These are phyloP conservation scores for Thunnus maccoyii DNA, from an alignment of 2,113 vertebrate species.

Conservation along the genomic window DNA sequence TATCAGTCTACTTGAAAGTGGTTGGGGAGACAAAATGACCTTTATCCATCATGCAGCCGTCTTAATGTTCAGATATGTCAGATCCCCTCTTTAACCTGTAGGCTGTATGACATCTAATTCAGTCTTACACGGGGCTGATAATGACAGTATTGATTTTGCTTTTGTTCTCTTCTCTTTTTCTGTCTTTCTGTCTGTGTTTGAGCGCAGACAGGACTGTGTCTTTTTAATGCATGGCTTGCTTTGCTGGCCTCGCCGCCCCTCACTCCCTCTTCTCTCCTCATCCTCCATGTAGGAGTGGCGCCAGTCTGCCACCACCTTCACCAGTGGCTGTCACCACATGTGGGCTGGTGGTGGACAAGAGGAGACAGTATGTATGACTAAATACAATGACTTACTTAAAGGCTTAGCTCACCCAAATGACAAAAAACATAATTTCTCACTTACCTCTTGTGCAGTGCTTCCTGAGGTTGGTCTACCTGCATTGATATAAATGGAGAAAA, in stretches of 20 bases:
- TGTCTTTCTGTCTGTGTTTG: slow-evolving; percentile 9
- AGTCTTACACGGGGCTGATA: slow-evolving; percentile 69
- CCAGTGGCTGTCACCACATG: slow-evolving; percentile 17
- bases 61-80: slow-evolving; percentile 75
- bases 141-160: slow-evolving; percentile 80
- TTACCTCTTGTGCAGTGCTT: not conserved
- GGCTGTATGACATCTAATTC: slow-evolving; percentile 80
- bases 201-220: not conserved
- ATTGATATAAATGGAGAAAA: slow-evolving; percentile 1
- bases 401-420: not conserved
- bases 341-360: slow-evolving; percentile 11
- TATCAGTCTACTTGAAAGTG: not conserved
- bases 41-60: slow-evolving; percentile 60
- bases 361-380: not conserved
- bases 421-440: not conserved
- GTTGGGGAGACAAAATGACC: not conserved
- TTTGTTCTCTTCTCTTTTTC: slow-evolving; percentile 47
- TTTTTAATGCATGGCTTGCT: slow-evolving; percentile 14
- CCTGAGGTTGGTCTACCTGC: not conserved
- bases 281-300: not conserved
- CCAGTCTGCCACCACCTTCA: slow-evolving; percentile 5
- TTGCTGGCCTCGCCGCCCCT: not conserved
- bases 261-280: not conserved
- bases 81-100: slow-evolving; percentile 59
- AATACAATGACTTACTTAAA: slow-evolving; percentile 7